Percentiles rank a stretch among this genome's conserved stretches.
Conservation (phyloP, 2,797 vertebrate species). For the Pangasius larnaudii region DNA sequence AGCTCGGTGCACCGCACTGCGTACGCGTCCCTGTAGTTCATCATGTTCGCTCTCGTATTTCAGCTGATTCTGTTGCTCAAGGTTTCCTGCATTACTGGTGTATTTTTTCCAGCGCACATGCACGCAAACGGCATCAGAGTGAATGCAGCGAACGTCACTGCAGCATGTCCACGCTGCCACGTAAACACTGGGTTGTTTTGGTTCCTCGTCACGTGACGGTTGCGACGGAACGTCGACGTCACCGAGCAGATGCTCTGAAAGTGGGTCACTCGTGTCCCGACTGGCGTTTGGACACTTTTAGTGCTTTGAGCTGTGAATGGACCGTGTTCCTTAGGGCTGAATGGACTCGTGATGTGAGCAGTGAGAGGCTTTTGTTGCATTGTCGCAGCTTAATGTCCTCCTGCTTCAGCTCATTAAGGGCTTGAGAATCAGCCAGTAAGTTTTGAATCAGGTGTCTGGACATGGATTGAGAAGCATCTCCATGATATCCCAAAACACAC, state of each 20-base stretch:
- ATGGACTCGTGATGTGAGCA: not conserved
- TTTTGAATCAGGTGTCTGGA: not conserved
- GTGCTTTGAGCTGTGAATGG: not conserved
- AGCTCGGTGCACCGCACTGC: not conserved
- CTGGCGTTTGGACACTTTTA: not conserved
- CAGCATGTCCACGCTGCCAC: constrained; percentile 42
- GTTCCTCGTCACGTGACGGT: constrained; percentile 43
- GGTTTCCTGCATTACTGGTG: not conserved
- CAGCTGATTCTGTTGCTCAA: not conserved
- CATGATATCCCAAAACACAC: not conserved
- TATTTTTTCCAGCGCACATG: not conserved
- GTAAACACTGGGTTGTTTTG: constrained; percentile 50
- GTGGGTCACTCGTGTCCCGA: constrained; percentile 5
- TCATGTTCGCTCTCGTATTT: not conserved
- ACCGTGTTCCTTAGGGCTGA: not conserved
- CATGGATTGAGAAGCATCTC: not conserved
- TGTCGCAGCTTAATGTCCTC: not conserved
- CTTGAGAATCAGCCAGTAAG: not conserved
- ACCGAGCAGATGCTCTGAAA: not conserved
- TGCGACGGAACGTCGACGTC: not conserved
- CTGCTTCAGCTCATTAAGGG: not conserved
- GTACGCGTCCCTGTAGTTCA: not conserved
- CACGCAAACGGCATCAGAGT: not conserved
- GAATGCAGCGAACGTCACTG: not conserved
- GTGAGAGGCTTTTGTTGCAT: not conserved